Percentiles rank a stretch among this genome's conserved stretches.
Evolutionary conservation across 2,113 vertebrate species (phyloP).

Genomic region (Hippoglossus stenolepis): DNA sequence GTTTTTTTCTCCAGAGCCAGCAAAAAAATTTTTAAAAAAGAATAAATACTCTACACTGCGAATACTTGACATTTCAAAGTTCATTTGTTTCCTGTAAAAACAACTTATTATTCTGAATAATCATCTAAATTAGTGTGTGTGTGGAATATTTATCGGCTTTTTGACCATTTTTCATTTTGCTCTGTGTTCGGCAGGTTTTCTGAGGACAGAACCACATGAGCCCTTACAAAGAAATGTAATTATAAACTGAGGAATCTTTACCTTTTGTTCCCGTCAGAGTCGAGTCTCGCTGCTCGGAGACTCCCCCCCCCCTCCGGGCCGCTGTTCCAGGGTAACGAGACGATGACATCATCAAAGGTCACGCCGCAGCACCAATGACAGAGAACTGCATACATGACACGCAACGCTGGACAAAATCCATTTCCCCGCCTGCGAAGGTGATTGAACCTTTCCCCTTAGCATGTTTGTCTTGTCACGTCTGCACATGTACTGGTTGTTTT

Average conservation of each 20-base stretch:
- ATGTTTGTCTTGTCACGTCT: conserved; percentile 19
- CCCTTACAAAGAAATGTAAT: too few relatives aligned
- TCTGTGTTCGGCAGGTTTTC: background rate
- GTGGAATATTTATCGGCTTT: background rate
- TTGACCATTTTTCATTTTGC: background rate
- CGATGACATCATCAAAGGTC: background rate
- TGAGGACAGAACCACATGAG: background rate
- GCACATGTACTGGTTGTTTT: background rate
- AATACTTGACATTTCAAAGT: background rate
- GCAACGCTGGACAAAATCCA: background rate
- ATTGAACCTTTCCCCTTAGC: background rate
- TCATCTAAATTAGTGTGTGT: background rate
- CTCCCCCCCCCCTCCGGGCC: too few relatives aligned
- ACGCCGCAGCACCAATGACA: background rate
- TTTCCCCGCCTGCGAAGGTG: background rate
- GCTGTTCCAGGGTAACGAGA: background rate
- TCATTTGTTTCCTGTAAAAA: background rate
- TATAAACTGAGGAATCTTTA: background rate
- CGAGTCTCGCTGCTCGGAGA: too few relatives aligned
- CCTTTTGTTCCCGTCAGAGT: background rate
- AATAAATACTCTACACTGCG: background rate
- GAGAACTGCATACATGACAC: background rate
- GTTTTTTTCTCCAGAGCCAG: background rate
- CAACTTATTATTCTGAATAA: background rate
- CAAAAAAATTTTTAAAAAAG: background rate